phyloP scores from a whole-genome alignment of 2,113 vertebrate genomes.

The Austrofundulus limnaeus region DNA sequence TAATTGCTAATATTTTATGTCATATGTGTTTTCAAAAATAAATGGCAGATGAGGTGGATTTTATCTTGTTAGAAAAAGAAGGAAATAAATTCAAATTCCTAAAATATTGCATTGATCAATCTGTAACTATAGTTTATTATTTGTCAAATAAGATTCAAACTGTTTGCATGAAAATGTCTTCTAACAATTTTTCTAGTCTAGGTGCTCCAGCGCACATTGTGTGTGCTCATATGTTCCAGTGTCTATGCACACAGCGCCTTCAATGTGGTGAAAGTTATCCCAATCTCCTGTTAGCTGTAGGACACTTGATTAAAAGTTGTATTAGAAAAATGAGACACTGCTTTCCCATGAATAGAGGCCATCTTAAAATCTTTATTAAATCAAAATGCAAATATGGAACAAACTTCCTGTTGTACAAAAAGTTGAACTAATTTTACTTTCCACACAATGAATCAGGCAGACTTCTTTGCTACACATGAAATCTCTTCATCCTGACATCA shows the following conservation, averaged over 20 bases:
- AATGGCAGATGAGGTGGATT: no score
- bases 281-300: not conserved
- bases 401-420: slow-evolving; percentile 56
- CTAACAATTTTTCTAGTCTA: no score
- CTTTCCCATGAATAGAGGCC: slow-evolving; percentile 48
- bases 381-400: slow-evolving; percentile 60
- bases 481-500: slow-evolving; percentile 44
- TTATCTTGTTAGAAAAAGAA: no score
- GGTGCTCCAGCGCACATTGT: no score
- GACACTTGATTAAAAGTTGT: not conserved
- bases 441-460: slow-evolving; percentile 45
- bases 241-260: slow-evolving; percentile 3
- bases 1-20: no score
- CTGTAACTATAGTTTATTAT: no score
- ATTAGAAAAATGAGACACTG: slow-evolving; percentile 4
- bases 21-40: no score
- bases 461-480: slow-evolving; percentile 49
- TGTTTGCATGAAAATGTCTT: no score
- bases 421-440: slow-evolving; percentile 45
- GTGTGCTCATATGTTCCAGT: no score
- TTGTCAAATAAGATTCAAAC: no score
- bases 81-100: no score
- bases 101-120: no score
- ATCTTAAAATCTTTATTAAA: slow-evolving; percentile 61
- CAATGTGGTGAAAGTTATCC: slow-evolving; percentile 33